Base-by-base conservation (phyloP, 2,797 vertebrate genomes). In the Neostethus bicornis region DNA sequence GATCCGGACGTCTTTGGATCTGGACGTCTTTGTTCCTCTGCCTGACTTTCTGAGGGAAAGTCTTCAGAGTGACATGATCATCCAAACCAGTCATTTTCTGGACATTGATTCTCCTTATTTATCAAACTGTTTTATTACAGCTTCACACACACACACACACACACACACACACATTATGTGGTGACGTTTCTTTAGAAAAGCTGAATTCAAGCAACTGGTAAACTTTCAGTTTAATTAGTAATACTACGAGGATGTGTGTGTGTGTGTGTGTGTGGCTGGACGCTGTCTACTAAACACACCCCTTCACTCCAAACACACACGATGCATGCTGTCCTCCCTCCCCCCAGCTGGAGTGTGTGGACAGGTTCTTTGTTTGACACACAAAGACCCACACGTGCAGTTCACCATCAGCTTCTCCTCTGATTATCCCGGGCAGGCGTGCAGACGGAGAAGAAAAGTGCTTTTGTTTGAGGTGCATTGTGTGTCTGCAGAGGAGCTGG, bases 171-270 rank as follows among this genome's bases (percentile, higher is more conserved):
- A 43, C n/a, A 8, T 21, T 34, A 56, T 43, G 64, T 54, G 87
- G 84, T 90, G 79, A 75, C 86, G 20, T 29, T 58, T 63, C 78
- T 57, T 42, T 70, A 75, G 68, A 73, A 75, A 71, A 80, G n/a
- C n/a, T n/a, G 68, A 44, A 69, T 31, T 79, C 81, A 85, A 86
- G 72, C n/a, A n/a, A 76, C 63, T 34, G 31, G 13, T 76, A 90
- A 88, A 85, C 73, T 78, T 74, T 84, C 65, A 63, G 34, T 85
- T 86, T 84, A 80, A 91, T 79, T 81, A 89, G 73, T 90, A 86
- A 80, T 43, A 55, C 75, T 67, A 73, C 80, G 81, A 77, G 75
- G 82, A 74, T 75, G 58, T 73, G 74, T 74, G 64, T 42, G 23
- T 11, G 14, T 7, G n/a, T n/a, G 10, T 2, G 29, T n/a, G 28